Evolutionary conservation across 2,113 vertebrate genomes (phyloP).

Genomic region (Sinocyclocheilus maitianheensis): DNA sequence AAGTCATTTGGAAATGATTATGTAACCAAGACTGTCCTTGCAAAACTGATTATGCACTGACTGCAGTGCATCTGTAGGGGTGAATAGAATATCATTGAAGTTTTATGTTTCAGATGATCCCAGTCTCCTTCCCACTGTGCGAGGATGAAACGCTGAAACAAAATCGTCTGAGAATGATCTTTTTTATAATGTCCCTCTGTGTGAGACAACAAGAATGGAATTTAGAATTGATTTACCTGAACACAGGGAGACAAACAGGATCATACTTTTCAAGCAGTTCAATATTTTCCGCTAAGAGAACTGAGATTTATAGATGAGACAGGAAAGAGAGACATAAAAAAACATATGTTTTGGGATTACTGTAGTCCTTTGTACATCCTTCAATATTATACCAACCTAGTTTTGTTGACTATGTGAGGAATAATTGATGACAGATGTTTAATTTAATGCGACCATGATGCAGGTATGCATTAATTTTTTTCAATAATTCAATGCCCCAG

Average conservation of each 20-base stretch:
- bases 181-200: constrained; percentile 30
- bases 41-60: constrained; percentile 17
- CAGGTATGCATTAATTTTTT: neutral
- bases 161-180: constrained; percentile 37
- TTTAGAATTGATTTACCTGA: constrained; percentile 32
- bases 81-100: constrained; percentile 34
- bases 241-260: constrained; percentile 5
- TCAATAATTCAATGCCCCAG: neutral
- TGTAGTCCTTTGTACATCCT: neutral
- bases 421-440: too few species aligned
- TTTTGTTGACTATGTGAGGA: neutral
- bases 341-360: constrained; percentile 2
- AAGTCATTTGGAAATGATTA: neutral
- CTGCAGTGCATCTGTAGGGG: constrained; percentile 9
- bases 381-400: neutral
- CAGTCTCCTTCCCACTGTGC: constrained; percentile 25
- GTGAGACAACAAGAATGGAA: constrained; percentile 9
- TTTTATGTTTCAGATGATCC: constrained; percentile 25
- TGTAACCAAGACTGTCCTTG: constrained; percentile 26
- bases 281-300: too few species aligned
- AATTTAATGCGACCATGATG: too few species aligned
- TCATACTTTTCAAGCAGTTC: neutral
- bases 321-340: neutral
- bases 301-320: neutral
- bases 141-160: constrained; percentile 12